Evolutionary conservation across 2,797 vertebrate genomes (phyloP).

Genomic region (Rhynchonycteris naso): DNA sequence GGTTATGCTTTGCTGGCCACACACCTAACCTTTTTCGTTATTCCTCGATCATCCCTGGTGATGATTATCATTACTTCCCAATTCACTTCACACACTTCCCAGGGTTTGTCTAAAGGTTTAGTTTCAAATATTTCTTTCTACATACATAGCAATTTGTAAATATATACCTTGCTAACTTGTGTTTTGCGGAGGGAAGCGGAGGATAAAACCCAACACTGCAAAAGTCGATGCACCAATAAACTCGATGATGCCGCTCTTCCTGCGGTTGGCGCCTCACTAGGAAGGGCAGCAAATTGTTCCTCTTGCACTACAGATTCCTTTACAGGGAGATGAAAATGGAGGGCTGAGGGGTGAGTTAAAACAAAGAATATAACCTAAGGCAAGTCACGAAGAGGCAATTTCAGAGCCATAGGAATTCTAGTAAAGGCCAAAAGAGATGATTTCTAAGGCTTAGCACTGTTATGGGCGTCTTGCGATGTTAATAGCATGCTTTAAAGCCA

Average conservation of each 20-base stretch:
- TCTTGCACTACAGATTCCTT: background rate
- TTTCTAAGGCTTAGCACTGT: conserved; percentile 71
- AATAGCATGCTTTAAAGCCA: conserved; percentile 77
- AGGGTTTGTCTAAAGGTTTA: background rate
- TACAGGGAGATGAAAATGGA: background rate
- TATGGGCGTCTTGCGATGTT: conserved; percentile 62
- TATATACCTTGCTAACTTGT: background rate
- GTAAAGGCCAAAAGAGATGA: conserved; percentile 71
- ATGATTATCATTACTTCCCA: background rate
- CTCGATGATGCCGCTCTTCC: background rate
- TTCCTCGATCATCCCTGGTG: background rate
- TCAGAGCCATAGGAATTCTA: conserved; percentile 70
- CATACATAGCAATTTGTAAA: background rate
- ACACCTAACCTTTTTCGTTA: background rate
- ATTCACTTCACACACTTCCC: background rate
- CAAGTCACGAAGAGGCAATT: conserved; percentile 55
- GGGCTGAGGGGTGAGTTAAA: conserved; percentile 23
- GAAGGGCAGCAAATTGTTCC: background rate
- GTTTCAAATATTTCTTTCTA: background rate
- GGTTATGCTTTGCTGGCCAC: background rate
- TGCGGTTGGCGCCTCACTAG: background rate
- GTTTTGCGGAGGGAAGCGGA: background rate
- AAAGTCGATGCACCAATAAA: background rate
- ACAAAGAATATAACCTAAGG: conserved; percentile 72
- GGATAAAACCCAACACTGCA: background rate